Evolutionary conservation across 2,888 invertebrate genomes (phyloP).

Genomic region (Luffia ferchaultella): DNA sequence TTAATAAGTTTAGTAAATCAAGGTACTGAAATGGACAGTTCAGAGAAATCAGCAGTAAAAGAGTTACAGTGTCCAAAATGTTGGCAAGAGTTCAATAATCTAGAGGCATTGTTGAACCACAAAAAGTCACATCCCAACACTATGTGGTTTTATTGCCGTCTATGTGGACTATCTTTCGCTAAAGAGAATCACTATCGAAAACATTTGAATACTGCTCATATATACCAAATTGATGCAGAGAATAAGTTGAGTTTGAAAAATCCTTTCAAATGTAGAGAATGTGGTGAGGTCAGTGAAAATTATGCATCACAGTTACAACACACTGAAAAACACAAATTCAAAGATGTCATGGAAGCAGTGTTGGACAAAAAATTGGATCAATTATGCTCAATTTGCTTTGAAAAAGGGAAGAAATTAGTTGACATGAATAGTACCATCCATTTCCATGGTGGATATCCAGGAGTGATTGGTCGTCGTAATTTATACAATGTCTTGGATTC

Average conservation of each 20-base stretch:
- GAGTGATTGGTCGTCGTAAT: slow-evolving; percentile 33
- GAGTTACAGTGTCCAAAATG: slow-evolving; percentile 45
- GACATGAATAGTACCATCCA: slow-evolving; percentile 31
- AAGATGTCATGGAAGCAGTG: slow-evolving; percentile 32
- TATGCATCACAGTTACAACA: slow-evolving; percentile 36
- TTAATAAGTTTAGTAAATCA: slow-evolving; percentile 35
- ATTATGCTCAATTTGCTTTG: slow-evolving; percentile 40
- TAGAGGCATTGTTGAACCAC: slow-evolving; percentile 36
- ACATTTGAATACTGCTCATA: slow-evolving; percentile 24
- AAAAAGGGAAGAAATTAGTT: slow-evolving; percentile 25
- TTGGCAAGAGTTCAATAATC: slow-evolving; percentile 35
- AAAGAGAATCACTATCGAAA: slow-evolving; percentile 31
- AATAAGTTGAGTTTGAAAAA: slow-evolving; percentile 1
- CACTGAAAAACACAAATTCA: slow-evolving; percentile 50
- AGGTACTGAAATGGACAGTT: slow-evolving; percentile 16
- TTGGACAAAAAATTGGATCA: slow-evolving; percentile 32
- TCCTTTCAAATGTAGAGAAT: slow-evolving; percentile 32
- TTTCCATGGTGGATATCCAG: slow-evolving; percentile 42
- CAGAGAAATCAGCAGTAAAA: slow-evolving; percentile 17
- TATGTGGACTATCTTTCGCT: slow-evolving; percentile 44
- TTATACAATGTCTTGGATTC: slow-evolving; percentile 33
- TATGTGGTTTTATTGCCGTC: slow-evolving; percentile 48
- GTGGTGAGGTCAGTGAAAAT: slow-evolving; percentile 23
- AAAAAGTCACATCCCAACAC: slow-evolving; percentile 39
- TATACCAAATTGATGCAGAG: slow-evolving; percentile 5